Percentiles rank a stretch among this genome's conserved stretches.
These are phyloP conservation scores for Pseudolycoriella hygida DNA, from an alignment of 2,888 invertebrate species.

Conservation along the genomic window DNA sequence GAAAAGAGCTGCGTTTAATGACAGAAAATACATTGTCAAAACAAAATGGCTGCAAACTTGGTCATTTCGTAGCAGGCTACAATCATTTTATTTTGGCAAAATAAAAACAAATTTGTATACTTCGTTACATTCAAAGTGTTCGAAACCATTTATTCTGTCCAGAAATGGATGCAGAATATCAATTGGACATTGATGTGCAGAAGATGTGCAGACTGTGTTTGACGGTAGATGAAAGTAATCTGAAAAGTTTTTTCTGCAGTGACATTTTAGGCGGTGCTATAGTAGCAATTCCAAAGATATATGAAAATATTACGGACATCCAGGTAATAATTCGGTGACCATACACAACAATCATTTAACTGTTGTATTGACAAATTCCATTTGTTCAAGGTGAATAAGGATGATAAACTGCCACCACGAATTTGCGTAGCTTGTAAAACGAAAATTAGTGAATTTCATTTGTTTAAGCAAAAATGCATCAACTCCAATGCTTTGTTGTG, in stretches of 20 bases:
- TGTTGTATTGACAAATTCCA: too few relatives aligned
- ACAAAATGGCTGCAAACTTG: too few relatives aligned
- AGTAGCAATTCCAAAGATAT: not conserved
- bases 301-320: not conserved
- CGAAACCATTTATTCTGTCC: not conserved
- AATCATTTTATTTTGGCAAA: too few relatives aligned
- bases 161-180: not conserved
- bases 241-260: conserved; percentile 1
- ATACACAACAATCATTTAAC: not conserved
- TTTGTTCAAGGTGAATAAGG: not conserved
- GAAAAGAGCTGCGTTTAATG: too few relatives aligned
- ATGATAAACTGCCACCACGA: not conserved
- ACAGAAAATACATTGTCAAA: too few relatives aligned
- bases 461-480: not conserved
- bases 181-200: conserved; percentile 1
- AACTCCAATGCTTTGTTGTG: conserved; percentile 1
- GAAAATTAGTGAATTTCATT: not conserved
- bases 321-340: not conserved
- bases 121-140: too few relatives aligned
- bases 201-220: conserved; percentile 4
- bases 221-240: not conserved
- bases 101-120: too few relatives aligned
- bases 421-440: not conserved
- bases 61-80: too few relatives aligned
- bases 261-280: conserved; percentile 5